These are phyloP conservation scores for Pristionchus japonicus DNA, from an alignment of 2,888 invertebrate species.

Conservation along the genomic window DNA sequence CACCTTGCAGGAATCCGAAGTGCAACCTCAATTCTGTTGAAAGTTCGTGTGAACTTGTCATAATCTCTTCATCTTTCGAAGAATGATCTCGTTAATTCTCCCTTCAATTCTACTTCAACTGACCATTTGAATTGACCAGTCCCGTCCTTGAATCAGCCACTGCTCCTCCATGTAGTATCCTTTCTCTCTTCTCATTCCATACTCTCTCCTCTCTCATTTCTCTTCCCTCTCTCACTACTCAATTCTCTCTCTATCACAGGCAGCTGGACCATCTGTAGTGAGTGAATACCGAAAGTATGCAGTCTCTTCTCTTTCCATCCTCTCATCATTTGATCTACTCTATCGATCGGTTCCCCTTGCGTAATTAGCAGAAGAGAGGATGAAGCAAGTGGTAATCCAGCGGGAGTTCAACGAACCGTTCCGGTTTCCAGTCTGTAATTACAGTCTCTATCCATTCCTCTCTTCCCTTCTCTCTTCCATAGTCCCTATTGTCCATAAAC, in stretches of 20 bases:
- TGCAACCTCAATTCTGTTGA: not conserved
- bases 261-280: conserved; percentile 20
- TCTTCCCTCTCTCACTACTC: not conserved
- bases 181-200: not conserved
- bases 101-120: not conserved
- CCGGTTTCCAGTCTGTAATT: conserved; percentile 20
- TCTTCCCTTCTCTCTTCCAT: not conserved
- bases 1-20: not conserved
- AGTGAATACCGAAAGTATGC: not conserved
- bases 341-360: not conserved
- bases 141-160: not conserved
- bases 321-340: not conserved
- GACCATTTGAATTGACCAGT: not conserved
- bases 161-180: not conserved
- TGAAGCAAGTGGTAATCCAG: not conserved
- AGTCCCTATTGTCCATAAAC: not conserved
- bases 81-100: not conserved
- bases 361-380: not conserved
- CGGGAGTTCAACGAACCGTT: not conserved
- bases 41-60: conserved; percentile 23
- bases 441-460: not conserved
- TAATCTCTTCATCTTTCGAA: not conserved
- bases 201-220: not conserved
- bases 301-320: not conserved
- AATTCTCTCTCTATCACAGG: not conserved